A percentile compares a stretch with the other conserved stretches of the same genome.
Evolutionary conservation across 2,113 vertebrate genomes (phyloP).

Genomic region (Chaetops frenatus): DNA sequence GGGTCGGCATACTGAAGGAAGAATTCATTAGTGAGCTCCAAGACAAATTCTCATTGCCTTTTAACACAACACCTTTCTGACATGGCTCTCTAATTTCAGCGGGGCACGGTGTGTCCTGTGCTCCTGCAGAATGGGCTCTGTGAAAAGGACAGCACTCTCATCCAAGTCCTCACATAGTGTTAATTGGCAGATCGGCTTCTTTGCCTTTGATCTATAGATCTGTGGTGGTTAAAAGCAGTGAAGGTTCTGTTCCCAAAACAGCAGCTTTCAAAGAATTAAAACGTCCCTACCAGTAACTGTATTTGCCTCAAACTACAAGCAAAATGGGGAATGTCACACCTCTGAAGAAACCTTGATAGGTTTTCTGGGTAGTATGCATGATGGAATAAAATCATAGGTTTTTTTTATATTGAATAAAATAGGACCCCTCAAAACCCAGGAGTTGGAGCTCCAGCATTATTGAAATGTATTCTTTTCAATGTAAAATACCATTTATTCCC

Average conservation of each 20-base stretch:
- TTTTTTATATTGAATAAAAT: background rate
- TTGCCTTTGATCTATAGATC: background rate
- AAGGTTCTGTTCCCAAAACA: background rate
- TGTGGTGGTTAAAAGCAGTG: background rate
- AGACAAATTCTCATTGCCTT: background rate
- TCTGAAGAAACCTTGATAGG: background rate
- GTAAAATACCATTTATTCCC: constrained; percentile 17
- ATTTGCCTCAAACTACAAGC: background rate
- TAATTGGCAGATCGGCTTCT: background rate
- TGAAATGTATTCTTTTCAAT: background rate
- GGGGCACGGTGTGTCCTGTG: background rate
- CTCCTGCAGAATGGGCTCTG: background rate
- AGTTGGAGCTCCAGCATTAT: background rate
- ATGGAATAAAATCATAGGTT: background rate
- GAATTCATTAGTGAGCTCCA: background rate
- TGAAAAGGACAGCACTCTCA: background rate
- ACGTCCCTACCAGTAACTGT: background rate
- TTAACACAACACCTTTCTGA: background rate
- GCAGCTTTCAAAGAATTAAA: background rate
- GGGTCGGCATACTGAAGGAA: background rate
- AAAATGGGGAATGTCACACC: background rate
- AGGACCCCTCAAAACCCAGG: background rate
- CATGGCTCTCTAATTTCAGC: background rate
- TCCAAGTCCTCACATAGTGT: background rate
- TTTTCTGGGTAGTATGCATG: background rate